Conservation (phyloP, 2,113 vertebrate genomes). For the Passer montanus region DNA sequence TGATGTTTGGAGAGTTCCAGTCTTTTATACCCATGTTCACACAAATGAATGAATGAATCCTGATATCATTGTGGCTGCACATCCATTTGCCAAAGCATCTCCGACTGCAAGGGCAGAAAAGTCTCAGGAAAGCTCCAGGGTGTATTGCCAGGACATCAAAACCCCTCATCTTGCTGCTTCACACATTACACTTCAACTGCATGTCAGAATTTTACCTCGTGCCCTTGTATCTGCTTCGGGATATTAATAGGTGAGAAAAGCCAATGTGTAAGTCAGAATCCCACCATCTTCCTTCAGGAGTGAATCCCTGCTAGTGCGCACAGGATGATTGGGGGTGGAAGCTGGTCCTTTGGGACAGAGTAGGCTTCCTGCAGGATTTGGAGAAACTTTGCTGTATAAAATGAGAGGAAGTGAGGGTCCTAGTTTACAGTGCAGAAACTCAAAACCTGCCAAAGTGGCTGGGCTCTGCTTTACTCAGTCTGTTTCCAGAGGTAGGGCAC, state of each 20-base stretch:
- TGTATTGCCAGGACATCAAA: not conserved
- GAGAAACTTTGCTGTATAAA: not conserved
- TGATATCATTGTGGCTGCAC: not conserved
- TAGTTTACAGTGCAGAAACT: not conserved
- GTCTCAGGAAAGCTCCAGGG: not conserved
- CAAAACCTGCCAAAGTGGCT: not conserved
- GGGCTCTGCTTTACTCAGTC: not conserved
- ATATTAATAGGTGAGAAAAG: not conserved
- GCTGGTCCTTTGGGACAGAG: not conserved
- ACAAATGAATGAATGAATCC: not conserved
- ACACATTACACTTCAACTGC: not conserved
- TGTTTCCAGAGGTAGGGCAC: not conserved
- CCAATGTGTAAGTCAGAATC: not conserved
- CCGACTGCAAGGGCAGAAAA: not conserved
- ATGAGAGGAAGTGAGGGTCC: not conserved
- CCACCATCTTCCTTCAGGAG: not conserved
- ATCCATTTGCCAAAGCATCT: not conserved
- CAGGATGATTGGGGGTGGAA: not conserved
- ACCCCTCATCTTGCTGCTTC: not conserved
- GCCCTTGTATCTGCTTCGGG: fast-evolving
- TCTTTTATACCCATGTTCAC: not conserved
- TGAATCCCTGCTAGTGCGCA: not conserved
- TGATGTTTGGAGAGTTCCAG: not conserved
- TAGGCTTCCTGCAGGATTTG: not conserved
- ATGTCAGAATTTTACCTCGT: not conserved